A percentile compares a stretch with the other conserved stretches of the same genome.
Conservation (phyloP, 2,113 vertebrate genomes). For the Cryptotis parvus region DNA sequence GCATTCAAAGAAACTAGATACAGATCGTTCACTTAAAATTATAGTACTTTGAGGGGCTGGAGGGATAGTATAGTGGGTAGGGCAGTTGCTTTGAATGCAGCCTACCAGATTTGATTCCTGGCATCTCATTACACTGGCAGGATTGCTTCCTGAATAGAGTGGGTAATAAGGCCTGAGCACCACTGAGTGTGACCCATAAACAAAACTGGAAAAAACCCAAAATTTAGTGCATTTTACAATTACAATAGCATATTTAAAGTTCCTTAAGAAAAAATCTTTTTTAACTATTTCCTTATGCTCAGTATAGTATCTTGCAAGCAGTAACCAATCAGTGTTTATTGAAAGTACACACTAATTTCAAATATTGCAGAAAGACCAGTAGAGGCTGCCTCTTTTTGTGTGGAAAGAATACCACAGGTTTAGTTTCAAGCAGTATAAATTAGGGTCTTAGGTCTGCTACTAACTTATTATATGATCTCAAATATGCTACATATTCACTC, state of each 20-base stretch:
- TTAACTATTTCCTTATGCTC: neutral
- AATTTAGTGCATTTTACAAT: neutral
- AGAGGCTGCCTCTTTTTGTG: neutral
- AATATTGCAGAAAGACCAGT: neutral
- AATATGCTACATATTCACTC: neutral
- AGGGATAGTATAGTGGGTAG: too few relatives aligned
- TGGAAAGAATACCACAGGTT: neutral
- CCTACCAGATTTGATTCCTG: too few relatives aligned
- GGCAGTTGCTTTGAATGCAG: too few relatives aligned
- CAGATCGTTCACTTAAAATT: neutral
- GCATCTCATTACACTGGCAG: too few relatives aligned
- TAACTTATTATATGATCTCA: neutral
- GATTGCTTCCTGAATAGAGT: too few relatives aligned
- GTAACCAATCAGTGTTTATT: neutral
- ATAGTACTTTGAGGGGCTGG: neutral
- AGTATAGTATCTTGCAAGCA: neutral
- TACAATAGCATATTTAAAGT: neutral
- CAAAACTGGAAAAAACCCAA: too few relatives aligned
- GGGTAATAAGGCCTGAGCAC: too few relatives aligned
- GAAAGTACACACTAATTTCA: constrained; percentile 1
- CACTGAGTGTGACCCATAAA: too few relatives aligned
- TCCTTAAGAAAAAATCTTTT: neutral
- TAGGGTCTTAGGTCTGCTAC: neutral
- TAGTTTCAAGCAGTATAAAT: neutral
- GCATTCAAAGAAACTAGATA: constrained; percentile 7